These are phyloP conservation scores for Harpagifer antarcticus DNA, from an alignment of 2,797 vertebrate genomes.

Conservation along the genomic window DNA sequence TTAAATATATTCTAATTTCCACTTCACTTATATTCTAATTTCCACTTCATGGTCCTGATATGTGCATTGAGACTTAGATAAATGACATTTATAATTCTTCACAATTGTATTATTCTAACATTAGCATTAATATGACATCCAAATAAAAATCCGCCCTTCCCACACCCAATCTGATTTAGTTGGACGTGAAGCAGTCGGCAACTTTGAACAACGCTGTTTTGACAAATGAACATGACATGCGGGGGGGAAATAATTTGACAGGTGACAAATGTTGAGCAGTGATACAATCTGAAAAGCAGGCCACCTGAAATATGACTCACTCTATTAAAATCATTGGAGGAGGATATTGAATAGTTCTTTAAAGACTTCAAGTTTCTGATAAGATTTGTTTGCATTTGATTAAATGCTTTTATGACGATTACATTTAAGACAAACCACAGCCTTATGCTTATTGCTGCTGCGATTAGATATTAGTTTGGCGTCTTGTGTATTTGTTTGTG, in stretches of 20 bases:
- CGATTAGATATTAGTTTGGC: conserved; percentile 26
- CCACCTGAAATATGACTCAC: conserved; percentile 90
- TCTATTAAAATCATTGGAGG: conserved; percentile 89
- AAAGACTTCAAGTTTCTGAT: conserved; percentile 87
- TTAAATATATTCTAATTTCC: conserved; percentile 66
- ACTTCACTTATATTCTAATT: conserved; percentile 58
- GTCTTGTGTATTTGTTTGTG: conserved; percentile 36
- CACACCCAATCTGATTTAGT: conserved; percentile 82
- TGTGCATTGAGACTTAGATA: conserved; percentile 69
- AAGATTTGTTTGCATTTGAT: conserved; percentile 82
- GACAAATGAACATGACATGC: conserved; percentile 90
- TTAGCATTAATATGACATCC: conserved; percentile 84
- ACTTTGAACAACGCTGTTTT: conserved; percentile 83
- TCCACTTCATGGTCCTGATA: conserved; percentile 50
- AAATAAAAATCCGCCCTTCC: conserved; percentile 75
- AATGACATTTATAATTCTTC: conserved; percentile 73
- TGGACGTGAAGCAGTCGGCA: conserved; percentile 77
- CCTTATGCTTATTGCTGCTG: conserved; percentile 26
- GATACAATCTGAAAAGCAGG: conserved; percentile 89
- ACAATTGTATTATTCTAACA: conserved; percentile 80
- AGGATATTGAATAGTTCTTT: conserved; percentile 90
- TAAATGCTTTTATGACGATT: conserved; percentile 78
- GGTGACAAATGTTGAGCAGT: conserved; percentile 89
- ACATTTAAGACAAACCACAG: conserved; percentile 62
- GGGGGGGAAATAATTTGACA: conserved; percentile 89